phyloP scores from a whole-genome alignment of 2,797 vertebrate genomes.

The Diplodus sargus region DNA sequence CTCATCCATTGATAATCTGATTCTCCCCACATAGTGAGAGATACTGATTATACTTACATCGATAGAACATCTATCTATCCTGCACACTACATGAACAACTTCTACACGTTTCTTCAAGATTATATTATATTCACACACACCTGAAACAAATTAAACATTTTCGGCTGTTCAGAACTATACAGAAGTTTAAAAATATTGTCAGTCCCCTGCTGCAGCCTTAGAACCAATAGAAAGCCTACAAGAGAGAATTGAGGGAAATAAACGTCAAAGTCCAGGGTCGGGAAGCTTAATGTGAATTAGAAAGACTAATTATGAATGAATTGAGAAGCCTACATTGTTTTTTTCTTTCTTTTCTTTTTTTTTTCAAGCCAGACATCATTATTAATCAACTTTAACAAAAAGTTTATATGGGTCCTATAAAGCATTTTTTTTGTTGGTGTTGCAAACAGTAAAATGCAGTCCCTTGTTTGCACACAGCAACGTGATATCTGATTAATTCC shows the following conservation, averaged over 20 bases:
- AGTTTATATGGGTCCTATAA: not conserved
- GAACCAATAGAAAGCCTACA: not conserved
- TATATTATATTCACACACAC: not conserved
- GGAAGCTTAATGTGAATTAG: not conserved
- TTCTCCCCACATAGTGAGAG: not conserved
- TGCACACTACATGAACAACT: not conserved
- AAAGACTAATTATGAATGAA: not conserved
- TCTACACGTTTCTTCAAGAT: not conserved
- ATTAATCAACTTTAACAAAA: not conserved
- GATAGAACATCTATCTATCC: not conserved
- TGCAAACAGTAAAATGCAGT: not conserved
- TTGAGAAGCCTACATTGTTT: not conserved
- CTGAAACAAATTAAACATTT: conserved; percentile 2
- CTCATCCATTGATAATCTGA: conserved; percentile 11
- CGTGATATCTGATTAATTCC: not conserved
- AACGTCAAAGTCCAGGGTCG: not conserved
- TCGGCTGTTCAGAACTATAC: conserved; percentile 3
- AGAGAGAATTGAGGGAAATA: not conserved
- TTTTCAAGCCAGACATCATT: not conserved
- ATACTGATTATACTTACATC: not conserved
- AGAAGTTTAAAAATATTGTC: not conserved
- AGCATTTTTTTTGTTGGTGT: not conserved
- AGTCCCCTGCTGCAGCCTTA: not conserved
- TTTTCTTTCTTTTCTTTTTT: not conserved
- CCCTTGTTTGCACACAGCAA: conserved; percentile 1